Evolutionary conservation across 2,113 vertebrate species (phyloP).

Genomic region (Acrocephalus kingi): DNA sequence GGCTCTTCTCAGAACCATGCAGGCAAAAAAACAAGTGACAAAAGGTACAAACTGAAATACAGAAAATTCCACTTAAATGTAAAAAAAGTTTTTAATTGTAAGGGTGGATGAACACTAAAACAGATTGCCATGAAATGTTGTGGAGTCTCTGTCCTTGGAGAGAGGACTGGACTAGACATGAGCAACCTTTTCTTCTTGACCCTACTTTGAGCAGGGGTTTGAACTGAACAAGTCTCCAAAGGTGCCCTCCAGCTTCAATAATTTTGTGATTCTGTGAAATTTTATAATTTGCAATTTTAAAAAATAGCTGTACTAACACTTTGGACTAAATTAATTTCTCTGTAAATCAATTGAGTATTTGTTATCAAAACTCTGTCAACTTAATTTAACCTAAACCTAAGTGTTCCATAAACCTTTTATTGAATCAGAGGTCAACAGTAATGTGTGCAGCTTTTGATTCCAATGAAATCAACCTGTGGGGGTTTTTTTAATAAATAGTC

Average conservation of each 20-base stretch:
- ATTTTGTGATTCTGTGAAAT: not conserved
- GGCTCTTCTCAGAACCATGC: not conserved
- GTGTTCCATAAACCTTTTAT: constrained; percentile 17
- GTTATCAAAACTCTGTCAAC: constrained; percentile 12
- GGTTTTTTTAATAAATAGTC: not conserved
- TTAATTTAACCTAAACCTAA: constrained; percentile 32
- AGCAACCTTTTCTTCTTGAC: not conserved
- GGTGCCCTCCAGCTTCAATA: not conserved
- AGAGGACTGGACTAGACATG: not conserved
- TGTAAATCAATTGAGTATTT: constrained; percentile 30
- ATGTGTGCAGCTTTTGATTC: constrained; percentile 15
- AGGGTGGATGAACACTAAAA: not conserved
- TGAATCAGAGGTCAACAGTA: constrained; percentile 26
- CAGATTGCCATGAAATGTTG: not conserved
- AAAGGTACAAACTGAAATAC: not conserved
- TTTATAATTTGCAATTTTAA: not conserved
- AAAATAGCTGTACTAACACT: not conserved
- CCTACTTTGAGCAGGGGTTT: not conserved
- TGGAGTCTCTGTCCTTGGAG: not conserved
- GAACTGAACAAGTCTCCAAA: not conserved
- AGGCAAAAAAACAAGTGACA: not conserved
- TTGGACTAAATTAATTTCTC: constrained; percentile 23
- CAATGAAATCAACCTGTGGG: not conserved
- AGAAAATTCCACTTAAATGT: not conserved
- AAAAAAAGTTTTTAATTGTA: fast-evolving